Evolutionary conservation across 2,113 vertebrate genomes (phyloP).

Genomic region (Chloropsis cyanopogon): DNA sequence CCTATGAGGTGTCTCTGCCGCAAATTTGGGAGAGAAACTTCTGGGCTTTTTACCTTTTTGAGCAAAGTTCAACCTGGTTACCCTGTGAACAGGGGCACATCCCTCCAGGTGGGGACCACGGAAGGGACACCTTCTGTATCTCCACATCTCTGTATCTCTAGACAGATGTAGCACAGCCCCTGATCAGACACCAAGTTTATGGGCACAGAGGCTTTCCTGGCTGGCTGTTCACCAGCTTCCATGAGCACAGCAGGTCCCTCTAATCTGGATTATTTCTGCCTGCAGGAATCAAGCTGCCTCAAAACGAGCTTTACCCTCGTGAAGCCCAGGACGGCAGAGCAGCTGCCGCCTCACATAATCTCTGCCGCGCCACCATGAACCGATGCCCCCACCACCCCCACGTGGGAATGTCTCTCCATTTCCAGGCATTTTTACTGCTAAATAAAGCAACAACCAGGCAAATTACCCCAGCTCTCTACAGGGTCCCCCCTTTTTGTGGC

Average conservation of each 20-base stretch:
- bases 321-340: background rate
- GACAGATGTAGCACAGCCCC: background rate
- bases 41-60: too few relatives aligned
- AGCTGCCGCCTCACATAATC: background rate
- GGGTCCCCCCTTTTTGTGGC: background rate
- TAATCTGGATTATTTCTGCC: constrained; percentile 43
- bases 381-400: accelerated
- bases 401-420: background rate
- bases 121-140: accelerated
- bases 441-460: background rate
- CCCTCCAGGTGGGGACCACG: accelerated
- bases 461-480: background rate
- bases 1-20: too few relatives aligned
- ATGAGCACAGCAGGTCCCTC: background rate
- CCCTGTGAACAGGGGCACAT: too few relatives aligned
- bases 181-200: accelerated
- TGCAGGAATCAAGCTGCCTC: background rate
- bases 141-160: too few relatives aligned
- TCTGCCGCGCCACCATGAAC: background rate
- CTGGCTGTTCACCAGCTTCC: background rate
- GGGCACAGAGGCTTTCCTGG: background rate
- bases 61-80: too few relatives aligned
- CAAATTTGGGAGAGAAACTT: too few relatives aligned
- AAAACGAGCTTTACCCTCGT: background rate
- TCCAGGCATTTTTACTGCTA: background rate